Evolutionary conservation across 2,888 invertebrate genomes (phyloP), one percentile per base, ranked within the genome.

Genomic region (Lochmaea crataegi): DNA sequence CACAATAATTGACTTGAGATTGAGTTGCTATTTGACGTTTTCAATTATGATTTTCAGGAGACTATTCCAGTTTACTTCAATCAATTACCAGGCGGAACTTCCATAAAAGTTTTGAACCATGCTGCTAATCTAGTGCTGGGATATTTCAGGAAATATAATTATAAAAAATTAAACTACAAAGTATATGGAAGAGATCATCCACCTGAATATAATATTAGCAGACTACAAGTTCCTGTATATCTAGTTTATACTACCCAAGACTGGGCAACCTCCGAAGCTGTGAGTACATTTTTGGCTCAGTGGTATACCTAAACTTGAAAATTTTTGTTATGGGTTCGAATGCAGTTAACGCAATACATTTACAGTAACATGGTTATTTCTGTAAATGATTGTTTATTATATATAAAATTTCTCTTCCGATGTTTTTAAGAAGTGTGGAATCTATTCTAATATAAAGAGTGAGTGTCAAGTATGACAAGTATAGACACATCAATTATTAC

Each of bases 231-330:
- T 32, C 90, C 90, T 1, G 85, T 90, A 18, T 89, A 88, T 77
- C 84, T 91, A 0, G 88, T 90, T 75, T 90, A 89, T 76, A 87
- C 88, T 53, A 88, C 88, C 45, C 89, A 90, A 66, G 90, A 91
- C 79, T 90, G 90, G 90, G 82, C 90, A 1, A 88, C 90, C 0
- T 90, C 91, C 73, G 88, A 90, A 72, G 78, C 80, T 76, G 90
- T 90, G 84, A 80, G 78, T 78, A 67, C 38, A 2, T 18, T 58
- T n/a, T 22, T n/a, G 26, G 42, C 26, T 70, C 14, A 61, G 42
- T 45, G 11, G 2, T 12, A 4, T 45, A 12, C 3, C 3, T 45
- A 2, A 14, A 16, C 7, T 14, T 7, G 2, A 16, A 6, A 14
- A 14, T 16, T 51, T 51, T 16, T 51, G 5, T 14, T 51, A 5